Base-by-base conservation (phyloP, 2,888 invertebrate species). In the Maniola hyperantus region DNA sequence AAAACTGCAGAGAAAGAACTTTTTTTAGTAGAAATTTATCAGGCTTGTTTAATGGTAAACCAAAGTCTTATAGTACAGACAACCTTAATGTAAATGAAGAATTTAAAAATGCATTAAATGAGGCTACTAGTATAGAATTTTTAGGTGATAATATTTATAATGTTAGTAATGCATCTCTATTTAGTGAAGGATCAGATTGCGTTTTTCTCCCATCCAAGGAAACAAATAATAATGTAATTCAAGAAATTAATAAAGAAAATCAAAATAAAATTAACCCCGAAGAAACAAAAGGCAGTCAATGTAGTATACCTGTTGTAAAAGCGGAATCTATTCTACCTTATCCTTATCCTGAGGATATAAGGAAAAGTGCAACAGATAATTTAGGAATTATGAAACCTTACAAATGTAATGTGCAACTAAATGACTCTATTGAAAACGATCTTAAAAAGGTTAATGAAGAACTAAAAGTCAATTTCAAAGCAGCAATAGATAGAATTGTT, bases 51-150 rank as follows among this genome's bases (percentile, higher is more conserved):
- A 87, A 89, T 57, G 90, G 91, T n/a, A 92, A 88, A 82, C 85
- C 85, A 39, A 92, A 92, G 72, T 83, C 91, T 6, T 87, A 82
- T 57, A 92, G 92, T 77, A 77, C 84, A 78, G 92, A 93, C 68
- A 86, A 90, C 76, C 74, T 93, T 8, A 82, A 83, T 72, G 74
- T 70, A 46, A 79, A 79, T 42, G 75, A 77, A 10, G 81, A 82
- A 71, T 89, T 83, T 66, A 79, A 83, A 76, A 81, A 88, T 60
- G 81, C 78, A 54, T 74, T 92, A 51, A 84, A 83, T 73, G 91
- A 92, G 74, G 82, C 92, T 72, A 88, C 87, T 68, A 92, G 91
- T 76, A 81, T 90, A 71, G 91, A 91, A 63, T 84, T 88, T 69
- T 71, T 87, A 46, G 77, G 78, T 73, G 66, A 73, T 62, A 76